Evolutionary conservation across 2,113 vertebrate species (phyloP), one percentile per base, ranked within the genome.

Genomic region (Eudyptes chrysolophus): DNA sequence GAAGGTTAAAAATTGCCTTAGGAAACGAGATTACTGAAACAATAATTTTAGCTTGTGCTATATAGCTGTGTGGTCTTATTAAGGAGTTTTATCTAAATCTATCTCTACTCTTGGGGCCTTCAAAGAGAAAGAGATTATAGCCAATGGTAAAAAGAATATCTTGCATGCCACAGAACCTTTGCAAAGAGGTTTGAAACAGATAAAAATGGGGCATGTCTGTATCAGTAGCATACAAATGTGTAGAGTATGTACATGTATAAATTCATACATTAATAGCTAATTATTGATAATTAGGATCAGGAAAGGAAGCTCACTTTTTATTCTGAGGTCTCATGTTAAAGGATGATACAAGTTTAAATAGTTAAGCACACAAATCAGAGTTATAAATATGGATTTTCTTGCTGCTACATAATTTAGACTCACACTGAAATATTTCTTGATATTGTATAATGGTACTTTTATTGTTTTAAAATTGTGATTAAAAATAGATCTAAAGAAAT

Each of bases 41-140:
- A 84, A 38, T 89, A 40, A 81, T 84, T 94, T 89, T 77, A 84
- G 54, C 46, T 87, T 89, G 65, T 84, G 77, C 65, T 93, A 1
- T 54, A 12, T 51, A 81, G 36, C 91, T 95, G 81, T 94, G 92
- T 94, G 96, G 94, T 96, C 94, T 77, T 96, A 69, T 89, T 96
- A 96, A 91, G 82, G 78, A 95, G 27, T 96, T 92, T 93, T 95
- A 85, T 93, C 89, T 94, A 94, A 95, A 96, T 85, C 57, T 84
- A 5, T 71, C 49, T 89, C 87, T 85, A 21, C 89, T 91, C 94
- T 83, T 93, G 92, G 66, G 87, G 62, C 66, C 79, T 94, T 92
- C 81, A 87, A 85, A 94, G 89, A 76, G 79, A 89, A 92, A 70
- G 72, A 66, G 57, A 49, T 94, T 78, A 76, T 92, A 96, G 95